Evolutionary conservation across 2,797 vertebrate species (phyloP).

Genomic region (Muscicapa striata): DNA sequence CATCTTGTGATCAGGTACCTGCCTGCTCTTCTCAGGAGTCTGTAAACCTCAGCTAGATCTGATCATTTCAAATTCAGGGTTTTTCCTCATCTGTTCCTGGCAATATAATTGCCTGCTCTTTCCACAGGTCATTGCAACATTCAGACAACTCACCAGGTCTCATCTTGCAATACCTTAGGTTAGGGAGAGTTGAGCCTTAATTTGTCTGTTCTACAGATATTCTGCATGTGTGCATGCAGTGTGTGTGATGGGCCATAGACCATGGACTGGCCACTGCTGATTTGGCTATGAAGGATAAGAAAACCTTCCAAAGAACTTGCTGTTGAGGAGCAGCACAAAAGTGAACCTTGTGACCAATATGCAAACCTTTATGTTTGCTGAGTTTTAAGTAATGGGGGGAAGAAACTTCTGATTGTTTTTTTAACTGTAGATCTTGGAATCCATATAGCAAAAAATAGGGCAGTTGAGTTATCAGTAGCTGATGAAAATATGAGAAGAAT

Average conservation of each 20-base stretch:
- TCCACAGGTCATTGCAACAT: background rate
- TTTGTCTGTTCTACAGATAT: background rate
- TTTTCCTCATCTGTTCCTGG: background rate
- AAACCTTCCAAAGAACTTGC: background rate
- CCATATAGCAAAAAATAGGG: background rate
- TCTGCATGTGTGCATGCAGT: background rate
- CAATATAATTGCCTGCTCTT: background rate
- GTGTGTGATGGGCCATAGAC: background rate
- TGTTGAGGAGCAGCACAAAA: background rate
- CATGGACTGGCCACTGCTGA: background rate
- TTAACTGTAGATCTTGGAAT: background rate
- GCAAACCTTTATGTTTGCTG: background rate
- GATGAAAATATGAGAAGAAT: background rate
- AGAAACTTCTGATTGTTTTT: background rate
- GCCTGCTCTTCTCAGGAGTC: background rate
- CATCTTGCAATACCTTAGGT: background rate
- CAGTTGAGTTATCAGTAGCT: background rate
- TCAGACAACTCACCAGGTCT: background rate
- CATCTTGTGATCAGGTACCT: accelerated
- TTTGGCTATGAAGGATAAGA: background rate
- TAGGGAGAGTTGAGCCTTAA: background rate
- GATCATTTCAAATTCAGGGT: background rate
- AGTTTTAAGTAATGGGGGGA: background rate
- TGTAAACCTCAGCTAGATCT: background rate
- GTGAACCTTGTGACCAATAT: background rate